Evolutionary conservation across 2,113 vertebrate species (phyloP).

Genomic region (Canis aureus): DNA sequence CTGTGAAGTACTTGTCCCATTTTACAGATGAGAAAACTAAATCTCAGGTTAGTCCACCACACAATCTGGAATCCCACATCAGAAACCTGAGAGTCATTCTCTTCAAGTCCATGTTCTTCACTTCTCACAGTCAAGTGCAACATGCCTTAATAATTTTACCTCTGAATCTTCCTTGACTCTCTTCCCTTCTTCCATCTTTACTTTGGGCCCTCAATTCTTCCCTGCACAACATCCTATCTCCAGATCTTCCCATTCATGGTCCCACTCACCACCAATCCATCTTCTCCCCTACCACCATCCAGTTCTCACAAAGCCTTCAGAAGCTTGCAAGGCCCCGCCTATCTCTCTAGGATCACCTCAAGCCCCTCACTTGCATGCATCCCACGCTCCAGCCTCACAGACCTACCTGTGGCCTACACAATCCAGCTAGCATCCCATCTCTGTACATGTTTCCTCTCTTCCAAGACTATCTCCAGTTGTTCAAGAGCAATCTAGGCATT

Average conservation of each 20-base stretch:
- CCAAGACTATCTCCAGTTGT: neutral
- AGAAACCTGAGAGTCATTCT: neutral
- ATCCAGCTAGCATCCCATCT: neutral
- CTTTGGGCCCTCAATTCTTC: neutral
- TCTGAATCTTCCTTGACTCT: neutral
- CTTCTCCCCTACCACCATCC: neutral
- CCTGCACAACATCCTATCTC: neutral
- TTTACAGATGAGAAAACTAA: neutral
- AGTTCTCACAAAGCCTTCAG: neutral
- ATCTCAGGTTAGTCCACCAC: neutral
- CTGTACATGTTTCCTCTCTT: neutral
- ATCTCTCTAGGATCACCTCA: neutral
- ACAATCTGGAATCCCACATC: neutral
- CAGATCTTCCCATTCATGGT: neutral
- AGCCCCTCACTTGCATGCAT: neutral
- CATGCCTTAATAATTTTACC: neutral
- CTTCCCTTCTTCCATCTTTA: neutral
- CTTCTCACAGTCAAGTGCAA: neutral
- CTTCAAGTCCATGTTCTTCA: neutral
- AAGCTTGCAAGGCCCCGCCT: neutral
- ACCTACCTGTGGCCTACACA: neutral
- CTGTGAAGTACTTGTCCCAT: neutral
- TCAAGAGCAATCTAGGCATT: neutral
- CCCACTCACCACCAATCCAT: neutral
- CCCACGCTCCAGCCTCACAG: neutral